Percentiles rank a stretch among this genome's conserved stretches.
These are phyloP conservation scores for Indicator maculatus DNA, from an alignment of 2,113 vertebrate species.

Conservation along the genomic window DNA sequence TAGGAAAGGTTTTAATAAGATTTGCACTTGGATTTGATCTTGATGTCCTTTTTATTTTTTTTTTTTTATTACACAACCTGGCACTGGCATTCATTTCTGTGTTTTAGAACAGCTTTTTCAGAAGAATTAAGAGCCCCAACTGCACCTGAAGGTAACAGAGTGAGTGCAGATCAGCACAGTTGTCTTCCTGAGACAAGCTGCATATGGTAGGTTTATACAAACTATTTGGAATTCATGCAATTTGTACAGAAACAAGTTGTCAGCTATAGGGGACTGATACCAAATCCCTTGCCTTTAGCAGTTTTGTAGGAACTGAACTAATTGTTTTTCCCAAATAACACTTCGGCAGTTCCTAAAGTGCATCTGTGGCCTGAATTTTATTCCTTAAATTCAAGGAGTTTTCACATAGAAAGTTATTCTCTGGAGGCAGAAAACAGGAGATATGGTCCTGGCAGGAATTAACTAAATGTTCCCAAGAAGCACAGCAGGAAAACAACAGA, in stretches of 20 bases:
- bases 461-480: background rate
- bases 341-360: background rate
- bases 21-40: background rate
- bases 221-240: background rate
- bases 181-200: background rate
- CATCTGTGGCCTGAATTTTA: background rate
- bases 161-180: background rate
- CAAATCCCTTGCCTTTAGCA: background rate
- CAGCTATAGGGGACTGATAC: conserved; percentile 27
- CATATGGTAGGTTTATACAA: background rate
- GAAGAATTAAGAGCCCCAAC: background rate
- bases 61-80: background rate
- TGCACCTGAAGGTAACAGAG: background rate
- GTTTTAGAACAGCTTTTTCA: background rate
- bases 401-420: background rate
- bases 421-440: background rate
- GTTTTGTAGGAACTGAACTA: background rate
- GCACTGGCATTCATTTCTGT: background rate
- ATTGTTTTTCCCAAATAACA: background rate
- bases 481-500: conserved; percentile 11
- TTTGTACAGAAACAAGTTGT: background rate
- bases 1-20: background rate
- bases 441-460: background rate
- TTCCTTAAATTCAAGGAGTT: background rate
- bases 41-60: background rate